A percentile compares a stretch with the other conserved stretches of the same genome.
phyloP scores from a whole-genome alignment of 2,888 invertebrate species.

The Mesodorylaimus sp. region DNA sequence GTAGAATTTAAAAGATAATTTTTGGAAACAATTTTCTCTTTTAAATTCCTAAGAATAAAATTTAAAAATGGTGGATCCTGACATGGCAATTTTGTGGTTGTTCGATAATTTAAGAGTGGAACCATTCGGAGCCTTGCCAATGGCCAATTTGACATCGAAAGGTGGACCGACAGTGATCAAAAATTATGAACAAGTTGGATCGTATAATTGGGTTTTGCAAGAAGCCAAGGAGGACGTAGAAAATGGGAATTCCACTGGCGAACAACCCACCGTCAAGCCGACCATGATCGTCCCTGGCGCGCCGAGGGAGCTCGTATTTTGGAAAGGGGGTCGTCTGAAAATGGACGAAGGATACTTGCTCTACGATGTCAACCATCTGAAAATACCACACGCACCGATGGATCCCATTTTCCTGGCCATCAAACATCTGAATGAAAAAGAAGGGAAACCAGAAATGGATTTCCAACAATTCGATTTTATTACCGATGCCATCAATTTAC shows the following conservation, averaged over 20 bases:
- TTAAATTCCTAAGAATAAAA: no score
- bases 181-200: conserved; percentile 23
- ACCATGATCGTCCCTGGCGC: conserved; percentile 4
- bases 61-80: no score
- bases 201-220: conserved; percentile 24
- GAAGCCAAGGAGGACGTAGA: conserved; percentile 1
- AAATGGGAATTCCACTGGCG: conserved; percentile 4
- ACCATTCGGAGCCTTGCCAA: conserved; percentile 26
- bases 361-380: conserved; percentile 26
- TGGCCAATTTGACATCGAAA: conserved; percentile 24
- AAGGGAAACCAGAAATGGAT: conserved; percentile 11
- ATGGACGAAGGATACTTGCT: conserved; percentile 24
- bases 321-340: conserved; percentile 24
- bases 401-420: conserved; percentile 26
- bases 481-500: conserved; percentile 29
- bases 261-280: conserved; percentile 18
- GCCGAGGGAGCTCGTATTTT: conserved; percentile 11
- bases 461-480: conserved; percentile 27
- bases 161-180: conserved; percentile 22
- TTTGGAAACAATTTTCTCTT: no score
- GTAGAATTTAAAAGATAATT: no score
- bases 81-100: no score
- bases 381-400: conserved; percentile 20
- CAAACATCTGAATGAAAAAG: conserved; percentile 11
- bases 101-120: conserved; percentile 27